Base-by-base conservation (phyloP, 2,113 vertebrate genomes). In the Danionella cerebrum region DNA sequence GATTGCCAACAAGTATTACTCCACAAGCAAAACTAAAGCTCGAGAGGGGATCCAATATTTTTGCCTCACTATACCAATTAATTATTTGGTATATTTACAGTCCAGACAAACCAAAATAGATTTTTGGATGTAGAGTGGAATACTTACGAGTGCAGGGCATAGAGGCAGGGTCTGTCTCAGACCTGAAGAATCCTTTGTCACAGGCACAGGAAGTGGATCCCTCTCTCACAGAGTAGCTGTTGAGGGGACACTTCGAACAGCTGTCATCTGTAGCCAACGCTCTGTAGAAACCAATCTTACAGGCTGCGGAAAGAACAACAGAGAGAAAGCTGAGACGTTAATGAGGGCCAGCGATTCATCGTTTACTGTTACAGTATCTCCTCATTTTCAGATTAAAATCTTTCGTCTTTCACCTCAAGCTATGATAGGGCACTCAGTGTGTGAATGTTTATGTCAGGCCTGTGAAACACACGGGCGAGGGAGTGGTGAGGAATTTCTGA, bases 81-180 rank as follows among this genome's bases (percentile, higher is more conserved):
- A n/a, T n/a, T n/a, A n/a, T n/a, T n/a, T n/a, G n/a, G n/a, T n/a
- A n/a, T n/a, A n/a, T n/a, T n/a, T n/a, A n/a, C n/a, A n/a, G n/a
- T n/a, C n/a, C n/a, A n/a, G n/a, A n/a, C n/a, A n/a, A n/a, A n/a
- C n/a, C n/a, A n/a, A n/a, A n/a, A n/a, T n/a, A n/a, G n/a, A 33
- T 33, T 9, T 6, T 14, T 19, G 27, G 27, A 16, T 16, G 16
- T 5, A 7, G 21, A 4, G 10, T 9, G 3, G 1, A 31, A 36
- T 13, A 92, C 92, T 90, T 85, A 94, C 92, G 89, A n/a, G 91
- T 93, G 80, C 92, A 94, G 44, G 92, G 89, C 91, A 91, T 92
- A 22, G 91, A 90, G 22, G 91, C 91, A 0, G 91, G 91, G 9
- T 94, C 92, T 0, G 72, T 90, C 50, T 93, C 91, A 0, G 92